Evolutionary conservation across 1,140 invertebrate species (phyloP).

Genomic region (Ericerus pela): DNA sequence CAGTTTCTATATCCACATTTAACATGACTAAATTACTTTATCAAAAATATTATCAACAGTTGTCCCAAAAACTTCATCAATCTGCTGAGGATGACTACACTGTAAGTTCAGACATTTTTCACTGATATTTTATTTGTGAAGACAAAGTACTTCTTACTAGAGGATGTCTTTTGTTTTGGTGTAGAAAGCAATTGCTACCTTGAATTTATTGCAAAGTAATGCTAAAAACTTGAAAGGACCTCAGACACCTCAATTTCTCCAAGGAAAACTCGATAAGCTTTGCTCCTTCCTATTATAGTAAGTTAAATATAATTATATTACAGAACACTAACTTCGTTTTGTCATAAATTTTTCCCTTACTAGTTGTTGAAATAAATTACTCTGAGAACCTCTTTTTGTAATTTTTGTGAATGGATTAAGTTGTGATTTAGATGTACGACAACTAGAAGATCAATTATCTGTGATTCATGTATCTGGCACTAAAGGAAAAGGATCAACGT

Average conservation of each 20-base stretch:
- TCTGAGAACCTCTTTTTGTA: no score
- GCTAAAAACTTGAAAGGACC: not conserved
- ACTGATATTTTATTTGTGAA: not conserved
- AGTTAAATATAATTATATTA: not conserved
- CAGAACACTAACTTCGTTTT: not conserved
- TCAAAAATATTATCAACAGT: not conserved
- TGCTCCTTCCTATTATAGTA: not conserved
- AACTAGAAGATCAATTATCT: conserved; percentile 41
- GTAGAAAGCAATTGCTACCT: not conserved
- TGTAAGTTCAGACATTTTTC: not conserved
- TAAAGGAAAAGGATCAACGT: conserved; percentile 91
- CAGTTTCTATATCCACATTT: no score
- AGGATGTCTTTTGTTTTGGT: not conserved
- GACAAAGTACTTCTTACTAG: not conserved
- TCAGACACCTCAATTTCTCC: not conserved
- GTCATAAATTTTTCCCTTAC: not conserved
- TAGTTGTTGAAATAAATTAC: no score
- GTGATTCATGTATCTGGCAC: conserved; percentile 91
- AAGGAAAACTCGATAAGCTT: not conserved
- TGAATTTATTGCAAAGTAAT: conserved; percentile 8
- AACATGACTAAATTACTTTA: not conserved
- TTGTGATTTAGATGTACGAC: not conserved
- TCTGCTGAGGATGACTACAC: conserved; percentile 1
- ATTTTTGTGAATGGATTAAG: no score
- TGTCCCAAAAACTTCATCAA: not conserved